Conservation (phyloP, 1,140 invertebrate species). For the Aphaenogaster rudis region DNA sequence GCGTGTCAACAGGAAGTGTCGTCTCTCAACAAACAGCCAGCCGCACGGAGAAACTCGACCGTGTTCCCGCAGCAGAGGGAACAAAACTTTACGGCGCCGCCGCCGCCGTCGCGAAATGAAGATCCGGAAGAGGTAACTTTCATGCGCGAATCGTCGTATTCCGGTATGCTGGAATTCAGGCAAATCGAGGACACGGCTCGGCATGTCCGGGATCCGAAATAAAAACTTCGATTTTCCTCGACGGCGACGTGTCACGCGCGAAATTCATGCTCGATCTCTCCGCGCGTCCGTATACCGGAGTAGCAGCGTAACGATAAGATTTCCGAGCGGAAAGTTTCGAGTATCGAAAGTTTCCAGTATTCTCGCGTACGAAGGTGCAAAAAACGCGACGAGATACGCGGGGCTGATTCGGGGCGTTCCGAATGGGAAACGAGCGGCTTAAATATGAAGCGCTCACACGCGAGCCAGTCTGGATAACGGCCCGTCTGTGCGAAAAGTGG, state of each 20-base stretch:
- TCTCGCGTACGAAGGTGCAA: background rate
- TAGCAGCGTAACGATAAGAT: background rate
- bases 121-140: slow-evolving; percentile 52
- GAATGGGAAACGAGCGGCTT: slow-evolving; percentile 56
- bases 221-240: slow-evolving; percentile 23
- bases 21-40: slow-evolving; percentile 49
- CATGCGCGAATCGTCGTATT: slow-evolving; percentile 9
- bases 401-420: slow-evolving; percentile 26
- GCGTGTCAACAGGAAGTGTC: slow-evolving; percentile 64
- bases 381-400: slow-evolving; percentile 19
- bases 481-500: slow-evolving; percentile 68
- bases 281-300: too few species aligned
- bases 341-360: slow-evolving; percentile 12
- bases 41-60: slow-evolving; percentile 44
- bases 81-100: slow-evolving; percentile 33
- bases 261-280: background rate
- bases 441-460: slow-evolving; percentile 68
- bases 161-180: slow-evolving; percentile 36
- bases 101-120: slow-evolving; percentile 25
- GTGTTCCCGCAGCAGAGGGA: slow-evolving; percentile 9
- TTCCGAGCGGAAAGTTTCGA: background rate
- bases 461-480: slow-evolving; percentile 62
- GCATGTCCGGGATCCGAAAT: background rate
- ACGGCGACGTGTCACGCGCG: background rate
- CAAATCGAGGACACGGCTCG: slow-evolving; percentile 12